Base-by-base conservation (phyloP, 35 echinoderm and acorn worm genomes). In the Apostichopus parvimensis region DNA sequence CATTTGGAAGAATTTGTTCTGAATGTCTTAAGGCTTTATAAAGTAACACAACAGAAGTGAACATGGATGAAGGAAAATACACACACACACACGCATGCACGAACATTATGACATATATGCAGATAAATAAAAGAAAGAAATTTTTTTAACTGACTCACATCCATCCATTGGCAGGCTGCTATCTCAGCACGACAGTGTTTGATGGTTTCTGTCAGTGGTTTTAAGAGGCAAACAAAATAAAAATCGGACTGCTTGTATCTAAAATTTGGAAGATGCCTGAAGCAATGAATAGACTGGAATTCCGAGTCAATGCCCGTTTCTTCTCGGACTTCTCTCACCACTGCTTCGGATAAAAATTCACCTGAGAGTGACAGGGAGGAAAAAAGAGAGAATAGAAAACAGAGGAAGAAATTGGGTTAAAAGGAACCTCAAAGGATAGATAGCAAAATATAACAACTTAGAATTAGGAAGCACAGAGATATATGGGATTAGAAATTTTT, bases 151-250 rank as follows among this genome's bases (percentile, higher is more conserved):
- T 88, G 6, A 92, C 92, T 93, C 79, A 93, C 92, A 59, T 93
- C 77, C 92, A 93, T 90, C 92, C 92, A 93, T 23, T 66, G 85
- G 56, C 92, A 93, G 22, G 28, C 85, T 45, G 54, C 28, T 79
- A 93, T 93, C 79, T 93, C 92, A 14, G 75, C 72, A 18, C 24
- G 85, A 53, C 86, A 78, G 20, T 8, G 1, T 45, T 34, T 62
- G 76, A 93, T 93, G 20, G 60, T 81, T 6, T 77, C 77, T 5
- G 24, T 89, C 18, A 64, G 53, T 7, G 92, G 55, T 81, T 80
- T 90, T 57, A 93, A 56, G 56, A 88, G 56, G 87, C 92, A 93
- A n/a, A 93, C 56, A 65, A 93, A 93, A 55, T 93, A 93, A 12
- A 93, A 61, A 79, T 93, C 92, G 45, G 92, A 89, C 62, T 93